Percentiles rank a stretch among this genome's conserved stretches.
phyloP scores from a whole-genome alignment of 2,888 invertebrate species.

The Emmelina monodactyla region DNA sequence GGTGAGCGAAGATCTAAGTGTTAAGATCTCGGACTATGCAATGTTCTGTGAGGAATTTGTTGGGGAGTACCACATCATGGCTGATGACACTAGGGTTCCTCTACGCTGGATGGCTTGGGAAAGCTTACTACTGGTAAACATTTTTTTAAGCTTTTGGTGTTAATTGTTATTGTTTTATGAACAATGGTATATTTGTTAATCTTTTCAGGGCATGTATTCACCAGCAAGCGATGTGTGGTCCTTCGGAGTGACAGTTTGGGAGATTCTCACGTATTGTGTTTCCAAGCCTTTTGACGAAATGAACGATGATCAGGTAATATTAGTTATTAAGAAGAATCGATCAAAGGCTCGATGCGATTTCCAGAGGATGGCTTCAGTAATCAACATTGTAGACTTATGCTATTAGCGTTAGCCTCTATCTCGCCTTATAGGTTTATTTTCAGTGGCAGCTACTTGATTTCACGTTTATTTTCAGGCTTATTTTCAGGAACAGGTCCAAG shows the following conservation, averaged over 20 bases:
- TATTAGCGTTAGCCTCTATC: too few species aligned
- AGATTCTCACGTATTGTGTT: slow-evolving; percentile 81
- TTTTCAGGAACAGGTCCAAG: too few species aligned
- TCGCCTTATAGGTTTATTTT: too few species aligned
- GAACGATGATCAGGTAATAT: slow-evolving; percentile 85
- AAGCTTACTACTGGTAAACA: slow-evolving; percentile 74
- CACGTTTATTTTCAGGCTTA: too few species aligned
- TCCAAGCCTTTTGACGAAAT: slow-evolving; percentile 83
- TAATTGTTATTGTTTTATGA: slow-evolving; percentile 1
- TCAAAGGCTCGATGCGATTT: too few species aligned
- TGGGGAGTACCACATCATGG: slow-evolving; percentile 84
- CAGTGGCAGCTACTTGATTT: too few species aligned
- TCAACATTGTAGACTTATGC: too few species aligned
- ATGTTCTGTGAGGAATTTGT: slow-evolving; percentile 84
- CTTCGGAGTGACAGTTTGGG: slow-evolving; percentile 90
- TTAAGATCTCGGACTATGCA: slow-evolving; percentile 86
- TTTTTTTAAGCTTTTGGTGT: neutral
- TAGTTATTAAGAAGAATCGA: too few species aligned
- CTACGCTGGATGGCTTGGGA: slow-evolving; percentile 97
- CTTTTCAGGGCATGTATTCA: slow-evolving; percentile 82
- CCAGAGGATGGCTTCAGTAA: too few species aligned
- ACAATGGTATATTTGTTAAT: slow-evolving; percentile 5
- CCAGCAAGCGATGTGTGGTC: slow-evolving; percentile 92
- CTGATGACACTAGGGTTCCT: slow-evolving; percentile 82
- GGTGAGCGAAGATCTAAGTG: slow-evolving; percentile 79